Conservation (phyloP, 2,888 invertebrate genomes). For the Cistogaster globosa region DNA sequence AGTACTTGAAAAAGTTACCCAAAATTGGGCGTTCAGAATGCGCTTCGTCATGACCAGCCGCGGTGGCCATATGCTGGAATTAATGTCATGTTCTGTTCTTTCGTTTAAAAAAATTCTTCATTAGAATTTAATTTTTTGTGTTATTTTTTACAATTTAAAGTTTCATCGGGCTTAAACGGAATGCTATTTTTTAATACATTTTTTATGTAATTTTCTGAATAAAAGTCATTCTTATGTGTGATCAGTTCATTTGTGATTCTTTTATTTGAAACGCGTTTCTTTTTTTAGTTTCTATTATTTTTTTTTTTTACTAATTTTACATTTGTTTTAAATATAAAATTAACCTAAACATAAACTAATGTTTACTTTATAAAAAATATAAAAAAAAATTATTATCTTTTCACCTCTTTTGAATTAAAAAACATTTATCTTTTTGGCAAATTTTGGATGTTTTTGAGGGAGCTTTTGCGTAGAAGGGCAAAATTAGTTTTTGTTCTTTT, state of each 20-base stretch:
- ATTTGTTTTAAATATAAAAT: conserved; percentile 73
- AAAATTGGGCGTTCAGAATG: too few relatives aligned
- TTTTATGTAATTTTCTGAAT: too few relatives aligned
- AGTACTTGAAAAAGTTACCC: too few relatives aligned
- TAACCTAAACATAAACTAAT: conserved; percentile 80
- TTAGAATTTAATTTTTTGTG: too few relatives aligned
- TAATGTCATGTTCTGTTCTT: too few relatives aligned
- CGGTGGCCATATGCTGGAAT: too few relatives aligned
- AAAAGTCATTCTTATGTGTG: conserved; percentile 18
- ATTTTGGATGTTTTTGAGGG: conserved; percentile 39
- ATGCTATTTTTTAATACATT: too few relatives aligned
- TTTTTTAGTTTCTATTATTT: conserved; percentile 70
- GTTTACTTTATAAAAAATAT: conserved; percentile 73
- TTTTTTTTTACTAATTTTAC: conserved; percentile 60
- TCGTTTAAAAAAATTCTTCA: too few relatives aligned
- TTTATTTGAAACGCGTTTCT: conserved; percentile 72
- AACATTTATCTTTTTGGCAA: conserved; percentile 53
- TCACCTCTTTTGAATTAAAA: conserved; percentile 26
- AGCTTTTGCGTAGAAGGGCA: conserved; percentile 23
- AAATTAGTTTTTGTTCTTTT: conserved; percentile 23
- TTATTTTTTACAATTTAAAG: too few relatives aligned
- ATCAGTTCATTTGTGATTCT: conserved; percentile 60
- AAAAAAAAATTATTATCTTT: conserved; percentile 45
- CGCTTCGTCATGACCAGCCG: too few relatives aligned
- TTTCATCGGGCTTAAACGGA: too few relatives aligned